phyloP scores from a whole-genome alignment of 92 coral and sea anemone genomes.

The Muricea muricata region DNA sequence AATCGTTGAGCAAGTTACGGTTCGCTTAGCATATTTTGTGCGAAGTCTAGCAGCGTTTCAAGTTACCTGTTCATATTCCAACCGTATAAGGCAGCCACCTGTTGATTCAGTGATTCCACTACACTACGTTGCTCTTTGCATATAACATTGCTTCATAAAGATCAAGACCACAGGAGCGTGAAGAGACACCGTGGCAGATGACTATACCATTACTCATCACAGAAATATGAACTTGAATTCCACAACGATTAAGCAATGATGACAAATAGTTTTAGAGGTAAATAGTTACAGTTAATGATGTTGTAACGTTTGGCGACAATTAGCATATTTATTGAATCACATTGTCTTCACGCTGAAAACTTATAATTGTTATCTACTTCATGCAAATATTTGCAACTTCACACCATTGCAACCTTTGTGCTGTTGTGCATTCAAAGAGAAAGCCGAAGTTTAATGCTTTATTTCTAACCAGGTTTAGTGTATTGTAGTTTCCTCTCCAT shows the following conservation, averaged over 20 bases:
- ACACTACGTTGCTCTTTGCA: background rate
- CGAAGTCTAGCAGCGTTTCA: constrained; percentile 15
- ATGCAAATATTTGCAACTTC: background rate
- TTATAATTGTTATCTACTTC: background rate
- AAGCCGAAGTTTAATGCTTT: background rate
- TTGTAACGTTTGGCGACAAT: background rate
- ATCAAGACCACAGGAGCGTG: constrained; percentile 1
- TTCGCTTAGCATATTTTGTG: constrained; percentile 14
- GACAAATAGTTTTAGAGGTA: constrained; percentile 22
- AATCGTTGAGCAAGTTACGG: constrained; percentile 16
- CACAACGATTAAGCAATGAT: background rate
- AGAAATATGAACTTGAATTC: constrained; percentile 23
- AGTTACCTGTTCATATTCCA: background rate
- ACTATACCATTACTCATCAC: background rate
- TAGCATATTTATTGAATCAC: constrained; percentile 3
- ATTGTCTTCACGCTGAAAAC: background rate
- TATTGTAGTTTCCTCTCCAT: too few relatives aligned
- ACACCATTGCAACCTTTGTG: background rate
- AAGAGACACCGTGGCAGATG: constrained; percentile 8
- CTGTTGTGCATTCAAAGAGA: background rate
- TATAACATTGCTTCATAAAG: constrained; percentile 1
- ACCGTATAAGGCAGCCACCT: constrained; percentile 20
- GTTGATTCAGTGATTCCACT: constrained; percentile 3
- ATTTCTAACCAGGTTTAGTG: background rate
- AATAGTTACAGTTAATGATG: background rate